Evolutionary conservation across 1,140 invertebrate genomes (phyloP).

Genomic region (Neodiprion fabricii): DNA sequence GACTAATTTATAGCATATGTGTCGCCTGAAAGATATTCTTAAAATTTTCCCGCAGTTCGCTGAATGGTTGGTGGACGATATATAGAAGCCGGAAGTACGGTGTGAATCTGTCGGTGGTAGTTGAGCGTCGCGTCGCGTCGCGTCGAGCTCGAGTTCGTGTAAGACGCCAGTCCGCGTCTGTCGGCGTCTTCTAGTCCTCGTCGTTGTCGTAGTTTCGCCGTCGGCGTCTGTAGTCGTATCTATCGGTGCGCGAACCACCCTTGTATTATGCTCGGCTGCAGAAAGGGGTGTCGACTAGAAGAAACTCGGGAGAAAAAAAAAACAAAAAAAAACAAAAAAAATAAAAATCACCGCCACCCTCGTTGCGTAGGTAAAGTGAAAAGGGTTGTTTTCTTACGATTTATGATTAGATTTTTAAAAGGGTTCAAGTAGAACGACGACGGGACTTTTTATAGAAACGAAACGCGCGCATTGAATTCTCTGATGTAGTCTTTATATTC

Average conservation of each 20-base stretch:
- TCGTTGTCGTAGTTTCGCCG: not conserved
- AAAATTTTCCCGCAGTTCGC: constrained; percentile 25
- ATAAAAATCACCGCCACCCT: not conserved
- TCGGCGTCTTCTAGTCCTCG: not conserved
- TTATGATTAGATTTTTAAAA: constrained; percentile 16
- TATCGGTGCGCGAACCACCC: not conserved
- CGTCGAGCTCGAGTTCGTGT: not conserved
- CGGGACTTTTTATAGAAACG: constrained; percentile 10
- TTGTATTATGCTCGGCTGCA: not conserved
- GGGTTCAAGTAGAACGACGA: not conserved
- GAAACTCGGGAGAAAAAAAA: not conserved
- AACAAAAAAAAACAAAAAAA: not conserved
- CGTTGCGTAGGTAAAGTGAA: not conserved
- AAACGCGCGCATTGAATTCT: not conserved
- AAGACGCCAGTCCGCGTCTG: constrained; percentile 4
- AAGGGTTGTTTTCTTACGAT: constrained; percentile 10
- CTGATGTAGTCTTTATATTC: not conserved
- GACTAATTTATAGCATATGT: constrained; percentile 27
- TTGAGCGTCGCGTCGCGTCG: constrained; percentile 9
- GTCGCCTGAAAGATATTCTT: constrained; percentile 24
- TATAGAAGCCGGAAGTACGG: constrained; percentile 25
- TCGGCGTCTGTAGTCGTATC: not conserved
- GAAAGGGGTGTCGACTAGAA: not conserved
- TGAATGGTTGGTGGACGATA: not conserved
- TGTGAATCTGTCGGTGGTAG: constrained; percentile 20